Evolutionary conservation across 2,113 vertebrate genomes (phyloP).

Genomic region (Sinocyclocheilus anshuiensis): DNA sequence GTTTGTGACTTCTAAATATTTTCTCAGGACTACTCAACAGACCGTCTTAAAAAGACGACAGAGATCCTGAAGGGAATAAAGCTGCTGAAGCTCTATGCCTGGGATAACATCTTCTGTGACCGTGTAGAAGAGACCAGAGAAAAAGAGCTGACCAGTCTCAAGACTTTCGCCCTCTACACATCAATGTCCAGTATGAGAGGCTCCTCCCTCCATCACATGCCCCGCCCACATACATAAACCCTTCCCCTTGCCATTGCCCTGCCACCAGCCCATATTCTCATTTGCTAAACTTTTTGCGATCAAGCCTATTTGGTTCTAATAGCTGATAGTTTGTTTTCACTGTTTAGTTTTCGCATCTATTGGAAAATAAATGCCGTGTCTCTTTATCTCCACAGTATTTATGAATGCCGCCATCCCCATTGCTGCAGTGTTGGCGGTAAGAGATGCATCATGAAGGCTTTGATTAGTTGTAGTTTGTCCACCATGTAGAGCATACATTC

Average conservation of each 20-base stretch:
- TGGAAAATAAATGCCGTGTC: not conserved
- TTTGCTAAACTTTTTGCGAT: not conserved
- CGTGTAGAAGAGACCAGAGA: slow-evolving; percentile 90
- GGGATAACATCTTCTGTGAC: slow-evolving; percentile 95
- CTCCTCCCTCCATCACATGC: not conserved
- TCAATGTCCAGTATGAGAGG: slow-evolving; percentile 84
- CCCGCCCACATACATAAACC: not conserved
- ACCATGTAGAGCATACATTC: not conserved
- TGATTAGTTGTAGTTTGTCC: not conserved
- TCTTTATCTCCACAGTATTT: slow-evolving; percentile 81
- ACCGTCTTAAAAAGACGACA: slow-evolving; percentile 94
- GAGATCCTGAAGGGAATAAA: slow-evolving; percentile 98
- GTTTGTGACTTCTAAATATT: not conserved
- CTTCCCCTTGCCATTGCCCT: not conserved
- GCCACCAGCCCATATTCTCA: not conserved
- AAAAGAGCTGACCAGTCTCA: slow-evolving; percentile 89
- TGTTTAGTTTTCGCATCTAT: too few species aligned
- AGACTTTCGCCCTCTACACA: slow-evolving; percentile 85
- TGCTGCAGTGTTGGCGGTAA: slow-evolving; percentile 94
- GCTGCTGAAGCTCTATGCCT: slow-evolving; percentile 93
- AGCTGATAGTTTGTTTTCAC: too few species aligned
- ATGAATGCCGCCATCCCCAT: slow-evolving; percentile 98
- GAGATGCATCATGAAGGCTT: slow-evolving; percentile 49
- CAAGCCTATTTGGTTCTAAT: not conserved
- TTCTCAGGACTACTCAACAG: slow-evolving; percentile 93